These are phyloP conservation scores for Mustela lutreola DNA, from an alignment of 2,113 vertebrate species.

Conservation along the genomic window DNA sequence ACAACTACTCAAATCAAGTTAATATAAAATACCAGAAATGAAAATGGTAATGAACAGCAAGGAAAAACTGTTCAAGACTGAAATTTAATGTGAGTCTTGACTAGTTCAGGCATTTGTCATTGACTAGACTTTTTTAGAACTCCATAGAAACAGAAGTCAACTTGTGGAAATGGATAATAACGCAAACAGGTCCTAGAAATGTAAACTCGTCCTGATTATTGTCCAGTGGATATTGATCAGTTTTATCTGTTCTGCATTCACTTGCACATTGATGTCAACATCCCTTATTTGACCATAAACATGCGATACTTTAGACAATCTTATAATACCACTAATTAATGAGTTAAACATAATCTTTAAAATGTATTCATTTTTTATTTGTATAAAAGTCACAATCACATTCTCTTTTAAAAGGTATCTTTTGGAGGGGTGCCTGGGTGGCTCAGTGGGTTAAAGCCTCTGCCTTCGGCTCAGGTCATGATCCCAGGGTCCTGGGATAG, in stretches of 20 bases:
- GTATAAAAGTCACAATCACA: slow-evolving; percentile 40
- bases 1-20: slow-evolving; percentile 48
- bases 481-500: too few species aligned
- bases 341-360: slow-evolving; percentile 19
- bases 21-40: background rate
- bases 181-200: slow-evolving; percentile 41
- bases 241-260: background rate
- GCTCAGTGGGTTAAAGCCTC: too few species aligned
- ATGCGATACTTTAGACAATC: background rate
- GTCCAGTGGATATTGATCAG: background rate
- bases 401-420: background rate
- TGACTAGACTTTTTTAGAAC: background rate
- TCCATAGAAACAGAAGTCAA: background rate
- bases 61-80: background rate
- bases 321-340: slow-evolving; percentile 17
- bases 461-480: too few species aligned
- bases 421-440: background rate
- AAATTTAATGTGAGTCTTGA: slow-evolving; percentile 17
- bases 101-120: background rate
- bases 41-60: background rate
- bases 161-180: slow-evolving; percentile 35
- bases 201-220: slow-evolving; percentile 27
- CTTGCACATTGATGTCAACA: slow-evolving; percentile 24
- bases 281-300: slow-evolving; percentile 30
- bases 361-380: slow-evolving; percentile 22